Conservation (phyloP, 1,140 invertebrate species). For the Delia radicum region DNA sequence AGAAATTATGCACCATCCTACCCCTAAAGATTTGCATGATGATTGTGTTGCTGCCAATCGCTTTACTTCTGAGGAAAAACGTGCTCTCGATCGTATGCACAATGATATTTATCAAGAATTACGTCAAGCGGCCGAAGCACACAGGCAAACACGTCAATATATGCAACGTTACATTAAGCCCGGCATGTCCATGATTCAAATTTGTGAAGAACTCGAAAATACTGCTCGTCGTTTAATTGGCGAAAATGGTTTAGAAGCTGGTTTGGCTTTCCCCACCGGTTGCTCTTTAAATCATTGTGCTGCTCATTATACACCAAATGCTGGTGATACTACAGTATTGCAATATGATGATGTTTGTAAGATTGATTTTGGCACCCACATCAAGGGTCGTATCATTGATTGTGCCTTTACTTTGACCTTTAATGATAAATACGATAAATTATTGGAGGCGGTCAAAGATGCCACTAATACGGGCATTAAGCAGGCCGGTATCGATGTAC, state of each 20-base stretch:
- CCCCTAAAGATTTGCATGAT: conserved; percentile 65
- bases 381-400: conserved; percentile 98
- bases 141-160: conserved; percentile 91
- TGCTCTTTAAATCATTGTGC: conserved; percentile 98
- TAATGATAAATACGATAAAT: conserved; percentile 94
- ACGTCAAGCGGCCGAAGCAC: conserved; percentile 93
- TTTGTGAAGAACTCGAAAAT: conserved; percentile 95
- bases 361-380: conserved; percentile 99
- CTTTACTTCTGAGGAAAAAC: conserved; percentile 88
- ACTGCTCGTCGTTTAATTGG: conserved; percentile 89
- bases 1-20: conserved; percentile 76
- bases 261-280: conserved; percentile 97
- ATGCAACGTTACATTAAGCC: conserved; percentile 92
- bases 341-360: conserved; percentile 98
- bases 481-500: conserved; percentile 94
- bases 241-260: conserved; percentile 94
- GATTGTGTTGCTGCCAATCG: conserved; percentile 85
- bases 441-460: conserved; percentile 94
- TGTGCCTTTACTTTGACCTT: conserved; percentile 98
- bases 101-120: conserved; percentile 94
- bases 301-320: conserved; percentile 99
- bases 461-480: conserved; percentile 97
- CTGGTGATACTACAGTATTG: conserved; percentile 93
- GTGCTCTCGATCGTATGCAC: conserved; percentile 75
- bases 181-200: conserved; percentile 99